Conservation (phyloP, 2,888 invertebrate species). For the Macrosiphum euphorbiae region DNA sequence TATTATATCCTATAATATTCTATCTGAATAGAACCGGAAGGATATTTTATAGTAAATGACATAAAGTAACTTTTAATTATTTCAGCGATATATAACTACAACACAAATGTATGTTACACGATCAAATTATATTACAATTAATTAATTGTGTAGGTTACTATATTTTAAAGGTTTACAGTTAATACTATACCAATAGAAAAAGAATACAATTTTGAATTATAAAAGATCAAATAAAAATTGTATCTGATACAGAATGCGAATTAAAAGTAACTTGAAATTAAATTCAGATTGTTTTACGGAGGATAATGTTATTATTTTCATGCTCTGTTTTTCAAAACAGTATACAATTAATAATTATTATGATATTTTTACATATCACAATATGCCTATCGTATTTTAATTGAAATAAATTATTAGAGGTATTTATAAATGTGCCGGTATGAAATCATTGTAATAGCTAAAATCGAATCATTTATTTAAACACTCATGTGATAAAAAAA, state of each 20-base stretch:
- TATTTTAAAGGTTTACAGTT: not conserved
- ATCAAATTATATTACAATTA: not conserved
- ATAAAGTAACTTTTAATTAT: not conserved
- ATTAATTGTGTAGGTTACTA: not conserved
- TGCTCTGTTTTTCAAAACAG: not conserved
- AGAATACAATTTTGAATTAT: not conserved
- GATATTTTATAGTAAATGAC: not conserved
- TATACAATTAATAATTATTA: not conserved
- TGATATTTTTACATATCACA: not conserved
- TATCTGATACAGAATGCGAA: not conserved
- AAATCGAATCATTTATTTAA: not conserved
- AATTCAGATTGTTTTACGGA: not conserved
- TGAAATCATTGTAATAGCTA: not conserved
- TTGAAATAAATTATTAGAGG: not conserved
- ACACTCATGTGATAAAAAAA: not conserved
- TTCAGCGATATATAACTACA: not conserved
- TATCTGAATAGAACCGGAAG: slow-evolving; percentile 19
- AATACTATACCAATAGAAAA: not conserved
- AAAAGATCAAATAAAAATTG: not conserved
- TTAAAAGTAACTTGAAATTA: not conserved
- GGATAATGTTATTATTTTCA: not conserved
- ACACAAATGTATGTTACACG: not conserved
- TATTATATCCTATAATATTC: not conserved
- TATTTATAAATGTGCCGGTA: not conserved
- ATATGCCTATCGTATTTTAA: not conserved